Evolutionary conservation across 2,113 vertebrate species (phyloP).

Genomic region (Eretmochelys imbricata): DNA sequence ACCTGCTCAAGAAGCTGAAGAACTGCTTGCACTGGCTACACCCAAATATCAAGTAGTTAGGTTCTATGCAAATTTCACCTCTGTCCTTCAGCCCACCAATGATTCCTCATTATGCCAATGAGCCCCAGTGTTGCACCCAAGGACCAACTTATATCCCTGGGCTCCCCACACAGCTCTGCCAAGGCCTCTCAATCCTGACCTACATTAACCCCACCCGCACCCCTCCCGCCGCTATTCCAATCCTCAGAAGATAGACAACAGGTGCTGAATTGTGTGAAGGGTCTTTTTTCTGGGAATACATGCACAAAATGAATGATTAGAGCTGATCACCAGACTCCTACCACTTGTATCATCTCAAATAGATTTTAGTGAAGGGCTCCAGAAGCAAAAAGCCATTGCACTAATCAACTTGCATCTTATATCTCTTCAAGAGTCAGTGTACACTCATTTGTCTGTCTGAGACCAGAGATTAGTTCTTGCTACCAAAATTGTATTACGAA

Average conservation of each 20-base stretch:
- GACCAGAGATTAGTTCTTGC: accelerated
- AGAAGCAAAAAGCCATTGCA: neutral
- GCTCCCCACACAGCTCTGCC: neutral
- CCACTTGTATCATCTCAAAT: neutral
- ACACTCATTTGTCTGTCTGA: neutral
- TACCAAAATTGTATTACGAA: neutral
- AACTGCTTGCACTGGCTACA: neutral
- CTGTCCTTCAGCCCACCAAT: neutral
- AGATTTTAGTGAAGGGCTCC: no score
- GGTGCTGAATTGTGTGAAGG: neutral
- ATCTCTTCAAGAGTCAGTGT: neutral
- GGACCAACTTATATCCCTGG: neutral
- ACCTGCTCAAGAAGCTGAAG: neutral
- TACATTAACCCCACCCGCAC: no score
- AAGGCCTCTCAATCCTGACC: neutral
- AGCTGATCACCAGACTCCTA: neutral
- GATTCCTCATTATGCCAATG: neutral
- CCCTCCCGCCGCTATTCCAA: neutral
- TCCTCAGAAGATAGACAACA: neutral
- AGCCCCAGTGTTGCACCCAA: neutral
- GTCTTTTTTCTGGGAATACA: neutral
- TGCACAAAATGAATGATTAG: neutral
- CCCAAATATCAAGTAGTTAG: neutral
- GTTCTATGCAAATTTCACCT: neutral
- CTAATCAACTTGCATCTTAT: neutral